Evolutionary conservation across 2,113 vertebrate genomes (phyloP), one percentile per base, ranked within the genome.

Genomic region (Garra rufa): DNA sequence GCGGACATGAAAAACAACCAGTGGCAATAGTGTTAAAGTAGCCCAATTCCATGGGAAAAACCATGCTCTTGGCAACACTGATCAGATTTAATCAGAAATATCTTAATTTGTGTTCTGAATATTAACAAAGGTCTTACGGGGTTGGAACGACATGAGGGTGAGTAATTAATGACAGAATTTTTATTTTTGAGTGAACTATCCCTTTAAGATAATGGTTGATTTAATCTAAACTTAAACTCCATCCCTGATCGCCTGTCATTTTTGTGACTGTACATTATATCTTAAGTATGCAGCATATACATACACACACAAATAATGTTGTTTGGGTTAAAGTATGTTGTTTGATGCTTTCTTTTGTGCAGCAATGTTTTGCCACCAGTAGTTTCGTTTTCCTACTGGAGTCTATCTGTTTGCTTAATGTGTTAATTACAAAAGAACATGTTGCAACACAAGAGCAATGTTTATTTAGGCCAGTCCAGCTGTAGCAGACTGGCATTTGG

Each of bases 401-500:
- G 65, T 34, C 28, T 19, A 8, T 76, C 14, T 34, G 19, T 50
- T 43, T 71, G 41, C 38, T 43, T 41, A 13, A 43, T 61, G 9
- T 24, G 11, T 61, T 63, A 63, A 48, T 80, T 48, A 65, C 77
- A 21, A 82, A 41, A 82, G 13, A 69, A 5, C 59, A n/a, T 83
- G 75, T 75, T 75, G 75, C 67, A 88, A 88, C 14, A 76, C 15
- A 41, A 69, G 75, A 46, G 38, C 59, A 80, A 50, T 57, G n/a
- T 83, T 78, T 78, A 80, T 85, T 50, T 76, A 89, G 88, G 88
- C 83, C 28, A 89, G 83, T 91, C 90, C 90, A 28, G 59, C 24
- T 81, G 78, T 67, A 48, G 10, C 59, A 38, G 26, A 15, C 63
- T 24, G 46, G 13, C 80, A 52, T 50, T 82, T 55, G 94, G 92